Percentiles rank a stretch among this genome's conserved stretches.
Evolutionary conservation across 2,888 invertebrate species (phyloP).

Genomic region (Limenitis camilla): DNA sequence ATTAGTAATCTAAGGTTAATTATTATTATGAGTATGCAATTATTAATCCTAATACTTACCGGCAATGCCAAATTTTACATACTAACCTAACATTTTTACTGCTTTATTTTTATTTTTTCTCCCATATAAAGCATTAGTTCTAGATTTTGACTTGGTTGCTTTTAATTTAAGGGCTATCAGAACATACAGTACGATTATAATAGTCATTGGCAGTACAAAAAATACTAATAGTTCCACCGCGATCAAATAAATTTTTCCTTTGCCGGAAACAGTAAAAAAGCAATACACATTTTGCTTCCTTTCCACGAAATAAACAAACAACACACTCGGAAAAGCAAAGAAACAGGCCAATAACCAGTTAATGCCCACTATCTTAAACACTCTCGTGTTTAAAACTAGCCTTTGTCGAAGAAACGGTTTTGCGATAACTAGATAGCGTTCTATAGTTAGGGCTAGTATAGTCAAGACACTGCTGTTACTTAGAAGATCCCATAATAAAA

Average conservation of each 20-base stretch:
- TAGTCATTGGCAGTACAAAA: constrained; percentile 87
- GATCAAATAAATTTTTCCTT: constrained; percentile 42
- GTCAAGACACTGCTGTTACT: constrained; percentile 87
- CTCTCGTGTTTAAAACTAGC: constrained; percentile 84
- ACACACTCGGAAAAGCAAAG: constrained; percentile 80
- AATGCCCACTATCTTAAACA: constrained; percentile 79
- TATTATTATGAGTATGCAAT: too few relatives aligned
- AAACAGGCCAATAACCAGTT: constrained; percentile 85
- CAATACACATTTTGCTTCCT: constrained; percentile 53
- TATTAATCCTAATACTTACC: too few relatives aligned
- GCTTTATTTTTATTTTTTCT: constrained; percentile 73
- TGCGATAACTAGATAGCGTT: constrained; percentile 89
- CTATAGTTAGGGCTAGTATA: constrained; percentile 90
- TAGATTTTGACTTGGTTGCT: constrained; percentile 70
- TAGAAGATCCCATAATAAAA: constrained; percentile 85
- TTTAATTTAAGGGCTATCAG: constrained; percentile 81
- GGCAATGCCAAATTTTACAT: not conserved
- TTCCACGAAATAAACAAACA: constrained; percentile 51
- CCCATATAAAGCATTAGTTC: constrained; percentile 61
- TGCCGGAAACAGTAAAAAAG: constrained; percentile 43
- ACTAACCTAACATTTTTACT: constrained; percentile 87
- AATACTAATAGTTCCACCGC: constrained; percentile 83
- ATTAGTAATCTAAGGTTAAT: too few relatives aligned
- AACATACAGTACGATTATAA: constrained; percentile 86
- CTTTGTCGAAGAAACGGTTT: constrained; percentile 87